Evolutionary conservation across 1,140 invertebrate genomes (phyloP).

Genomic region (Orussus abietinus): DNA sequence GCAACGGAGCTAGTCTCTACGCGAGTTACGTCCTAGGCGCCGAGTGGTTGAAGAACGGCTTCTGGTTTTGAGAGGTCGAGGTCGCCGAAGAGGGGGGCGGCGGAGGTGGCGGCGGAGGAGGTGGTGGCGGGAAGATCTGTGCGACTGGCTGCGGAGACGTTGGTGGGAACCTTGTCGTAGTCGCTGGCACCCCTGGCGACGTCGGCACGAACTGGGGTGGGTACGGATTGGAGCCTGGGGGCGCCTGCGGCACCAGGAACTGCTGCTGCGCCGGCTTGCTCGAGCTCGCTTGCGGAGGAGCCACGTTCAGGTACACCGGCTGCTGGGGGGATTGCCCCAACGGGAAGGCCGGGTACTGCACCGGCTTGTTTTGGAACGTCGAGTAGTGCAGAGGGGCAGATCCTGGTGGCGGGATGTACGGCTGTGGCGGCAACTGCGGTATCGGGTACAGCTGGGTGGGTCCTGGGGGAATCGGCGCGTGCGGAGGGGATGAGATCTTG

Average conservation of each 20-base stretch:
- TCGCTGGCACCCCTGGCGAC: slow-evolving; percentile 14
- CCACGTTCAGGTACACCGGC: slow-evolving; percentile 20
- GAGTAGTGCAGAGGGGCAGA: slow-evolving; percentile 40
- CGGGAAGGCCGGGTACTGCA: slow-evolving; percentile 31
- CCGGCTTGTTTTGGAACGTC: slow-evolving; percentile 32
- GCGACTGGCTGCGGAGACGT: slow-evolving; percentile 26
- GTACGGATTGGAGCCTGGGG: slow-evolving; percentile 48
- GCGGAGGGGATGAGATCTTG: slow-evolving; percentile 28
- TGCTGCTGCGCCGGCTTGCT: slow-evolving; percentile 24
- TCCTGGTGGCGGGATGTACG: slow-evolving; percentile 48
- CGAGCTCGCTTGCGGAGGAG: slow-evolving; percentile 4
- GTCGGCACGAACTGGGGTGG: slow-evolving; percentile 40
- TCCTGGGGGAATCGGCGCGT: slow-evolving; percentile 6
- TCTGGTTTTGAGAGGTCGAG: slow-evolving; percentile 24
- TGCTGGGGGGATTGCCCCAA: slow-evolving; percentile 22
- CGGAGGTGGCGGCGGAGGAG: slow-evolving; percentile 17
- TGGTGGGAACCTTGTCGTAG: slow-evolving; percentile 18
- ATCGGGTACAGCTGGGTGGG: slow-evolving; percentile 25
- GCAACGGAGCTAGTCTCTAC: slow-evolving; percentile 22
- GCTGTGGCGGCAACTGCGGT: slow-evolving; percentile 43
- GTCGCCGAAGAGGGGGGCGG: slow-evolving; percentile 15
- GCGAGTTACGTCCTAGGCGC: slow-evolving; percentile 37
- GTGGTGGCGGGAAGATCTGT: slow-evolving; percentile 13
- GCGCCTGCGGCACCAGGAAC: slow-evolving; percentile 44
- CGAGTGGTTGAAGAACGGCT: slow-evolving; percentile 37